Base-by-base conservation (phyloP, 2,888 invertebrate species). In the Leptura quadrifasciata region DNA sequence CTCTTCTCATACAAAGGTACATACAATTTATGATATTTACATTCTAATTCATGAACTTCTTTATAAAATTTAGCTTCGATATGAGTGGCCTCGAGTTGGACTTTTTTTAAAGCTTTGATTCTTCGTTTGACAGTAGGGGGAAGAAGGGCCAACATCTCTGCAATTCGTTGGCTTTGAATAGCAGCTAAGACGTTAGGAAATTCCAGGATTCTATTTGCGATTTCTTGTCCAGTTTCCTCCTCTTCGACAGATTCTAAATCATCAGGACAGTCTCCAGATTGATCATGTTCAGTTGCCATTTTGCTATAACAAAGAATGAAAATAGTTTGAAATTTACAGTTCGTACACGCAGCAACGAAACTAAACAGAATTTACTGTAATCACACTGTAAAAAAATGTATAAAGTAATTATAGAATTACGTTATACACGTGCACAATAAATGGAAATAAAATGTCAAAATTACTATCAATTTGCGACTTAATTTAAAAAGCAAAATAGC, bases 1-100 rank as follows among this genome's bases (percentile, higher is more conserved):
- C 94, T 91, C 90, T 96, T 95, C 83, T 95, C 95, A 89, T 95
- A 95, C 58, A 95, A 89, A 1, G 95, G 94, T 74, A 93, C 92
- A 89, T 96, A 97, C 82, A 94, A 90, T 82, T 93, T 92, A 86
- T 96, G 95, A 88, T 97, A 98, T 89, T 96, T 95, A 90, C 95
- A 95, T 90, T 99, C 99, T 69, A 99, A 91, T 21, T 94, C 93
- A 87, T 98, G 98, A 55, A 99, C 96, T 86, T 98, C 97, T 85
- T 95, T 94, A 89, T 98, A 98, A 90, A 99, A 98, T 87, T 97
- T 94, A 0, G 96, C 95, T 89, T 98, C 98, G 73, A 98, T 92
- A 85, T 96, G 93, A 6, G 95, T 95, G 64, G 95, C 93, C 84
- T 95, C 94, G 84, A 96, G 91, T 89, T 98, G 98, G 1, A 98